These are phyloP conservation scores for Drosophila anceps DNA, from an alignment of 2,888 invertebrate genomes.

Conservation along the genomic window DNA sequence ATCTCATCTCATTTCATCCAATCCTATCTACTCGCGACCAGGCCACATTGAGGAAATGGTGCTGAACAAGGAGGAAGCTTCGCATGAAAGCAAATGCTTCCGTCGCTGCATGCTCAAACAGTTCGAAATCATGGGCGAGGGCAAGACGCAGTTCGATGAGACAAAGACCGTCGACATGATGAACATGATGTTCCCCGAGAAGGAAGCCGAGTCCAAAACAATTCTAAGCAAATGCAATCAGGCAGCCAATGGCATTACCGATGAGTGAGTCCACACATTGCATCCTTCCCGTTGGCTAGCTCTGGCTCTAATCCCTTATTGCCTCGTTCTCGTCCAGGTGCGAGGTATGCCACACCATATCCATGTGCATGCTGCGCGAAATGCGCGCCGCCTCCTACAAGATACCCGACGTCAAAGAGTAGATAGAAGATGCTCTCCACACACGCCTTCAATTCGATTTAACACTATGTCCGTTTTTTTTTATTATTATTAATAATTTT, in stretches of 20 bases:
- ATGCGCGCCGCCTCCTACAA: constrained; percentile 61
- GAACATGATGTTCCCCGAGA: constrained; percentile 67
- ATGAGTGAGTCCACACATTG: constrained; percentile 65
- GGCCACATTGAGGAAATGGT: constrained; percentile 73
- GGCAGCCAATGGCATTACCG: constrained; percentile 38
- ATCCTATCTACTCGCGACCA: constrained; percentile 14
- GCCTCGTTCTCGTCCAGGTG: constrained; percentile 49
- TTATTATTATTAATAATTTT: neutral
- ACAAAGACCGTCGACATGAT: constrained; percentile 63
- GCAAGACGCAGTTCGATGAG: constrained; percentile 39
- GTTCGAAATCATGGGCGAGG: constrained; percentile 72
- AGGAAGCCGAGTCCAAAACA: constrained; percentile 37
- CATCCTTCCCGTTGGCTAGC: neutral
- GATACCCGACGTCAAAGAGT: constrained; percentile 69
- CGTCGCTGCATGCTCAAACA: constrained; percentile 81
- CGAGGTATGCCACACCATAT: constrained; percentile 71
- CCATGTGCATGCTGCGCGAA: constrained; percentile 71
- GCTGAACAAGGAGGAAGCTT: constrained; percentile 63
- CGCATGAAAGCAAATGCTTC: constrained; percentile 80
- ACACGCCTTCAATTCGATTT: neutral
- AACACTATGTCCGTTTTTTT: constrained; percentile 3
- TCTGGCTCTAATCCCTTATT: neutral
- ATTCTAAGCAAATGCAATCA: constrained; percentile 65
- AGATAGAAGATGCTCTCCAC: neutral
- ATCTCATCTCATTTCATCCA: too few species aligned